Evolutionary conservation across 2,113 vertebrate species (phyloP), one percentile per base, ranked within the genome.

Genomic region (Sclerurus mexicanus): DNA sequence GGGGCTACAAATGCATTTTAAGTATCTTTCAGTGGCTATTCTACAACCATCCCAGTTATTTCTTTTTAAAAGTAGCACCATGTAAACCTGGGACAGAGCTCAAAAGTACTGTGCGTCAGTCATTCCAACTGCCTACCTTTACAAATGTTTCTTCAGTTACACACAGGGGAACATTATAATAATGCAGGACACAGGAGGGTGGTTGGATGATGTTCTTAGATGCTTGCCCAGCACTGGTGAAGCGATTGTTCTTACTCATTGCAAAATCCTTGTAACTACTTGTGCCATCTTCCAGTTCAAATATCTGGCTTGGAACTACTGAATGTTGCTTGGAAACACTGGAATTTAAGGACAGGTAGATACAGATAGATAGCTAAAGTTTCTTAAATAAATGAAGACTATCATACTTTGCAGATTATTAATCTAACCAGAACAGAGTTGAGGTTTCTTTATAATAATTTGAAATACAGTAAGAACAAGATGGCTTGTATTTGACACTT

Each of bases 131-230:
- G 71, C 97, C 72, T 89, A 99, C 99, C 99, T 98, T 99, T 68
- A 99, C 98, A 90, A 99, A 98, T 0, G 99, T 98, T 67, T 99
- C 99, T 93, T 99, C 99, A 17, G 99, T 99, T 52, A 99, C 98
- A 90, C 98, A 99, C 16, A 99, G 95, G 14, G 99, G 99, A 15
- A 99, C 99, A 11, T 99, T 99, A 83, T 99, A 99, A 93, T 99
- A 99, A 96, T 99, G 99, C 40, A 99, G 97, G 73, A 99, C 99
- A 39, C 99, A 99, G 14, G 99, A 99, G 3, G 99, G 99, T 12
- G 99, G 99, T 59, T 99, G 99, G 93, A 99, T 99, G 97, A 99
- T 99, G 97, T 99, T 99, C 96, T 99, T 99, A 81, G 99, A 99
- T 14, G 99, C 99, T 84, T 99, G 99, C 33, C 99, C 99, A 19